Evolutionary conservation across 2,797 vertebrate species (phyloP), one percentile per base, ranked within the genome.

Genomic region (Acanthornis magna): DNA sequence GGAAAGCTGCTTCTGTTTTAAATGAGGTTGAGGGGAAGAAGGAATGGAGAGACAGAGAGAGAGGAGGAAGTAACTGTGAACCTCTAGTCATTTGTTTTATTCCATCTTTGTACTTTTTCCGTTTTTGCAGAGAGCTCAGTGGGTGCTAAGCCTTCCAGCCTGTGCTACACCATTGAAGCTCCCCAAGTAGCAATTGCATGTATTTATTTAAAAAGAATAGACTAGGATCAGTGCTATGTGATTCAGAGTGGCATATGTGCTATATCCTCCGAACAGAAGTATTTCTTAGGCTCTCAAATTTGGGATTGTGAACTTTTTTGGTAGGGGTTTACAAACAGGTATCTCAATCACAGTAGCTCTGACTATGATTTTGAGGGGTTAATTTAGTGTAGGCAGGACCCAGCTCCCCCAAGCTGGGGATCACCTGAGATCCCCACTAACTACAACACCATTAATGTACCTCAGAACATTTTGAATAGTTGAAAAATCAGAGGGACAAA

Each of bases 401-500:
- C 70, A 68, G 32, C 17, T 88, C 32, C 57, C 20, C 53, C 27
- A 48, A 17, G 53, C 1, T 60, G 66, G 30, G 48, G 8, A 74
- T 71, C 42, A 88, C 45, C 68, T 19, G 34, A 85, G 50, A 88
- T 43, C 25, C 42, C 10, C 22, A 32, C 47, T 51, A 58, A 58
- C 73, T 78, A 40, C 16, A 65, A 34, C 32, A 43, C 47, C 3
- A 1, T 54, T 55, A 71, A 32, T 47, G 25, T 54, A 50, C 47
- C n/a, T 70, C 45, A 42, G 72, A 92, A 48, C 19, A 50, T 51
- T 88, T 7, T 6, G 20, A 91, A 87, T 40, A 40, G 54, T 7
- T 77, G 16, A 77, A 93, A 93, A 94, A 82, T 85, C 65, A 85
- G 51, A 75, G 10, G 45, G 47, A 63, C 22, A 86, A 95, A 89